phyloP scores from a whole-genome alignment of 2,888 invertebrate species.

The Xanthorhoe designata region DNA sequence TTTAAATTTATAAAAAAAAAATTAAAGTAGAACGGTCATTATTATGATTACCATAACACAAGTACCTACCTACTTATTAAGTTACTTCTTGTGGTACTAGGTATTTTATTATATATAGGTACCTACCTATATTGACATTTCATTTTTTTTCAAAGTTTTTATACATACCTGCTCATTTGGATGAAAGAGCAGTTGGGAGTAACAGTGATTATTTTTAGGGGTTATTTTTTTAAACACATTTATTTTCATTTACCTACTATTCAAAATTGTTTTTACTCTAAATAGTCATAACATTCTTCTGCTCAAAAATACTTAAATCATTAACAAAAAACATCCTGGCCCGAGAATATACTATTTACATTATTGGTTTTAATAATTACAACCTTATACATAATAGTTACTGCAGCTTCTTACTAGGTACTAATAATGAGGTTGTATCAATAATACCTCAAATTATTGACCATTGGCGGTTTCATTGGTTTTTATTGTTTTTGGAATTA shows the following conservation, averaged over 20 bases:
- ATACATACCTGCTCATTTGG: no score
- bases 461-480: constrained; percentile 21
- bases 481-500: constrained; percentile 27
- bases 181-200: not conserved
- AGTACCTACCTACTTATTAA: no score
- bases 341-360: not conserved
- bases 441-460: constrained; percentile 32
- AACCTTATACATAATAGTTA: constrained; percentile 1
- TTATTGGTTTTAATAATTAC: constrained; percentile 14
- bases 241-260: no score
- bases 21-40: no score
- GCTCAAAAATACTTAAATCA: not conserved
- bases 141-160: no score
- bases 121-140: no score
- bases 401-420: constrained; percentile 14
- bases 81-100: no score
- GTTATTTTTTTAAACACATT: no score
- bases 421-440: constrained; percentile 25
- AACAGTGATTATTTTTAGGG: not conserved
- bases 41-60: no score
- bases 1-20: no score
- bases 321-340: not conserved
- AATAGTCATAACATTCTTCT: not conserved
- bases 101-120: no score
- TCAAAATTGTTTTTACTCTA: no score